Evolutionary conservation across 2,113 vertebrate genomes (phyloP).

Genomic region (Chamaea fasciata): DNA sequence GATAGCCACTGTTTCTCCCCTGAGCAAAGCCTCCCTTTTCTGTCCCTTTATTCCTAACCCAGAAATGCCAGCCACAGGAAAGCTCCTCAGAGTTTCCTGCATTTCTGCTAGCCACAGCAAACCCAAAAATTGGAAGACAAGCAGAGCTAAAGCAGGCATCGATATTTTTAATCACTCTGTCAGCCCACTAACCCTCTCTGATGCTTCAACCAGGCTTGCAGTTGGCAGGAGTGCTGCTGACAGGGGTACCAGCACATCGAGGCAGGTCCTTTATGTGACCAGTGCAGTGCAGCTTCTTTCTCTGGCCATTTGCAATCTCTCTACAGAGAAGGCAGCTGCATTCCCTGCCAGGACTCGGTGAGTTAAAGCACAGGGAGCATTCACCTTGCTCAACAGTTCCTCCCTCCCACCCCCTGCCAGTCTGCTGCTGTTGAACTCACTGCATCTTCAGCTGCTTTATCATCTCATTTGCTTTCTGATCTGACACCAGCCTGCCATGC

Average conservation of each 20-base stretch:
- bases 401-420: background rate
- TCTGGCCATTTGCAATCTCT: background rate
- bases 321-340: background rate
- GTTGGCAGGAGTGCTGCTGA: background rate
- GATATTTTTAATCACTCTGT: background rate
- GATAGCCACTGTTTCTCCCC: background rate
- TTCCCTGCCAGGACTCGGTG: background rate
- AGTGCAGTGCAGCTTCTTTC: background rate
- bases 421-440: background rate
- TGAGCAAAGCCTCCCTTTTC: background rate
- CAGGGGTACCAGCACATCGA: background rate
- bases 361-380: background rate
- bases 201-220: background rate
- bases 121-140: background rate
- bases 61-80: background rate
- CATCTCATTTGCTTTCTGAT: constrained; percentile 74
- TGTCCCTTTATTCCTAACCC: background rate
- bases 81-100: background rate
- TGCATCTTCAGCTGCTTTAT: constrained; percentile 50
- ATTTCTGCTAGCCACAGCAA: background rate
- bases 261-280: background rate
- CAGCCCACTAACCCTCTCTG: background rate
- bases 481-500: constrained; percentile 56
- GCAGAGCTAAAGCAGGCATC: background rate
- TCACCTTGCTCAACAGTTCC: background rate